Evolutionary conservation across 2,113 vertebrate genomes (phyloP).

Genomic region (Pluvianellus socialis): DNA sequence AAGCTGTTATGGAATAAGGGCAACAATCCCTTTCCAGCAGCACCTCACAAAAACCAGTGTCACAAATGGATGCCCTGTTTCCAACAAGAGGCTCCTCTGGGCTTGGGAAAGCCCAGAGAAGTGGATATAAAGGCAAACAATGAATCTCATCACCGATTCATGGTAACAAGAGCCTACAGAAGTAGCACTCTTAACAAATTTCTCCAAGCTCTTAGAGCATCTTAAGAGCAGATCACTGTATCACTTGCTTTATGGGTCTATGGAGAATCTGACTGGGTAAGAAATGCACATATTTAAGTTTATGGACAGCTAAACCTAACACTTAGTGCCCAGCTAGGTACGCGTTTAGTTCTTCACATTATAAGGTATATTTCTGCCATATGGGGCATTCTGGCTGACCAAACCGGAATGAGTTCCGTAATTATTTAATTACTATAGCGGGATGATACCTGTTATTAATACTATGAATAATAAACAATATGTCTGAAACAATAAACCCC

Average conservation of each 20-base stretch:
- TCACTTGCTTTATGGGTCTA: constrained; percentile 37
- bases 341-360: not conserved
- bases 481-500: not conserved
- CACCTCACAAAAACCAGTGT: not conserved
- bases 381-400: not conserved
- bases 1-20: not conserved
- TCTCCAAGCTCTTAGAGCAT: constrained; percentile 30
- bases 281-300: constrained; percentile 52
- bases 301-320: constrained; percentile 6
- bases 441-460: constrained; percentile 36
- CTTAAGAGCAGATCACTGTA: constrained; percentile 8
- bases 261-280: constrained; percentile 28
- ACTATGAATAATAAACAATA: constrained; percentile 26
- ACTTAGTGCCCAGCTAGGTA: not conserved
- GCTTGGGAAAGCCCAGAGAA: not conserved
- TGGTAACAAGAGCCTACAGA: constrained; percentile 10
- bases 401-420: not conserved
- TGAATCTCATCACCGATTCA: not conserved
- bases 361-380: not conserved
- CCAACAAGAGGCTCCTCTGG: rapidly evolving
- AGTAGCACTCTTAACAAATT: constrained; percentile 35
- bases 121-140: not conserved
- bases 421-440: constrained; percentile 18
- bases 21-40: not conserved
- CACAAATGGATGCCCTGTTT: not conserved